Evolutionary conservation across 2,797 vertebrate species (phyloP), one percentile per base, ranked within the genome.

Genomic region (Clamator glandarius): DNA sequence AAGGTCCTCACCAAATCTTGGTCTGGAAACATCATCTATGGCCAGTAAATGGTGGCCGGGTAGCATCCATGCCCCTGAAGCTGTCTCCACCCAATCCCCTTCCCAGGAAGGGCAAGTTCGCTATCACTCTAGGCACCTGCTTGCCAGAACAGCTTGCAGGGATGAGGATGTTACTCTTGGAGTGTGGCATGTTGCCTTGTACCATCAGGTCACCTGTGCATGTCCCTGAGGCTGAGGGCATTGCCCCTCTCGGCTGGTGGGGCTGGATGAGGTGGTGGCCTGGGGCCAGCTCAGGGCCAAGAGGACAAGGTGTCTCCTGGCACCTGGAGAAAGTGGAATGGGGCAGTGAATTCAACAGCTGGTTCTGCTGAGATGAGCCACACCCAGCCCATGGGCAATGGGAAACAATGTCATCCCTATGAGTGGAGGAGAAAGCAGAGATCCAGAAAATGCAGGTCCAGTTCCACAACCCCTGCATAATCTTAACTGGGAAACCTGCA

Each of bases 251-350:
- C 61, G 44, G 5, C 36, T 73, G 64, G 33, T 0, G 3, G n/a
- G 54, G 18, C 62, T 70, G 64, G 66, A 8, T 54, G 25, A 70
- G 5, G 4, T 19, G 18, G 19, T 77, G n/a, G 46, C 31, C 6
- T 11, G 41, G 51, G 41, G 31, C 14, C 0, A 0, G 59, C 68
- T 61, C 0, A 0, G 36, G 25, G 8, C 8, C 2, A 2, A 8
- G 20, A 74, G 23, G 26, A 58, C 25, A 50, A 77, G 29, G 23
- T 59, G 21, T 69, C 11, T 26, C 42, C 39, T 42, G 24, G 7
- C 9, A 89, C 12, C 18, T 59, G 77, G 24, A 80, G n/a, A 12
- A 80, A n/a, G 17, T n/a, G 31, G 25, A 26, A 41, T 52, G 25
- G 6, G 35, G 33, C 51, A 63, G 35, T 58, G 39, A 63, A 82